Evolutionary conservation across 2,888 invertebrate species (phyloP).

Genomic region (Mythimna lalbum): DNA sequence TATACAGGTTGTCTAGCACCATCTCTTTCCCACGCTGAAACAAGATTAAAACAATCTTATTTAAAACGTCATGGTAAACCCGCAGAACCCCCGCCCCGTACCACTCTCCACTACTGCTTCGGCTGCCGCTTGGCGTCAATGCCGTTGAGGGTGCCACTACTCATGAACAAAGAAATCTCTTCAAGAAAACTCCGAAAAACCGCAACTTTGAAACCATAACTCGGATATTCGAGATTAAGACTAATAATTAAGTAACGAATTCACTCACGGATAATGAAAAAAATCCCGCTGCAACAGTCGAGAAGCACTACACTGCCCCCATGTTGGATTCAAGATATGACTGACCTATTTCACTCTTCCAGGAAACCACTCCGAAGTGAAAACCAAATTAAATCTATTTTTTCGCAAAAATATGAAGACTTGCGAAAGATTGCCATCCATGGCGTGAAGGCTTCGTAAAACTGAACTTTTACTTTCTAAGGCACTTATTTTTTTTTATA

Average conservation of each 20-base stretch:
- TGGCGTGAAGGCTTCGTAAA: background rate
- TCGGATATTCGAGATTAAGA: background rate
- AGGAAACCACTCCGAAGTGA: background rate
- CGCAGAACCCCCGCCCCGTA: too few relatives aligned
- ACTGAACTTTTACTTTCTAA: background rate
- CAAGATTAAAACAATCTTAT: too few relatives aligned
- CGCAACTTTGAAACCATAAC: background rate
- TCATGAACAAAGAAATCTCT: too few relatives aligned
- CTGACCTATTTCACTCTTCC: background rate
- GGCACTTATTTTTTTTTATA: background rate
- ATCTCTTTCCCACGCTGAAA: too few relatives aligned
- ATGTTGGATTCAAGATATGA: background rate
- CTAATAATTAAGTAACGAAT: background rate
- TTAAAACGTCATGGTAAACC: too few relatives aligned
- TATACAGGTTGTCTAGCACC: too few relatives aligned
- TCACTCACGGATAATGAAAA: conserved; percentile 12
- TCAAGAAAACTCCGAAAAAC: background rate
- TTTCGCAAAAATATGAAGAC: background rate
- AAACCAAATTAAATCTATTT: background rate
- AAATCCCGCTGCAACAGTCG: background rate
- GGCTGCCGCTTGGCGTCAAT: background rate
- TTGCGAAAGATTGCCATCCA: background rate
- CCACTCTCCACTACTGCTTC: too few relatives aligned
- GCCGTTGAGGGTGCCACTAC: background rate
- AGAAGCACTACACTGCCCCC: background rate